These are phyloP conservation scores for Siphonodentalium dalli DNA, from an alignment of 2,888 invertebrate species.

Conservation along the genomic window DNA sequence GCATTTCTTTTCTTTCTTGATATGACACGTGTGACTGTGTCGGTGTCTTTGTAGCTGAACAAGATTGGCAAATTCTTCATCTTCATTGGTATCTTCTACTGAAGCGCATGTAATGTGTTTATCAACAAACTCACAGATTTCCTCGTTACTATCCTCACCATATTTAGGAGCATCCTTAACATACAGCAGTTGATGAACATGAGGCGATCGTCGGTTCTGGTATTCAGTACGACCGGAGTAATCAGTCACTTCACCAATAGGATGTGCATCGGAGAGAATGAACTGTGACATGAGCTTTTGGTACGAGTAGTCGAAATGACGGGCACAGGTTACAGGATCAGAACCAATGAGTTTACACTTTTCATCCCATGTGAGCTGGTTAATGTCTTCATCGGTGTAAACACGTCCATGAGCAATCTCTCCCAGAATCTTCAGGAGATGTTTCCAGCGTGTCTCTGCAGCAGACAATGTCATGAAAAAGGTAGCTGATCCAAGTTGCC, in stretches of 20 bases:
- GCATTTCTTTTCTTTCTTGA: slow-evolving; percentile 17
- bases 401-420: slow-evolving; percentile 7
- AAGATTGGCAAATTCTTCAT: slow-evolving; percentile 1
- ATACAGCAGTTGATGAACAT: slow-evolving; percentile 31
- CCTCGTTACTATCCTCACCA: slow-evolving; percentile 12
- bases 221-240: slow-evolving; percentile 26
- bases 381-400: slow-evolving; percentile 19
- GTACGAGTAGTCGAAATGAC: slow-evolving; percentile 23
- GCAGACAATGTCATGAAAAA: slow-evolving; percentile 11
- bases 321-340: slow-evolving; percentile 30
- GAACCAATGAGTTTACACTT: slow-evolving; percentile 21
- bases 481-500: slow-evolving; percentile 14
- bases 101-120: slow-evolving; percentile 20
- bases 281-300: slow-evolving; percentile 14
- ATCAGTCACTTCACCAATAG: slow-evolving; percentile 29
- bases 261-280: slow-evolving; percentile 5
- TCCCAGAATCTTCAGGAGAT: not conserved
- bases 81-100: slow-evolving; percentile 8
- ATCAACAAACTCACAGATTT: slow-evolving; percentile 22
- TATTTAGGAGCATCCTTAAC: slow-evolving; percentile 18
- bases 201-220: slow-evolving; percentile 29
- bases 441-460: slow-evolving; percentile 5
- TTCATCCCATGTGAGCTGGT: slow-evolving; percentile 14
- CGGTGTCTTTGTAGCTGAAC: slow-evolving; percentile 13
- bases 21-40: slow-evolving; percentile 24